phyloP scores from a whole-genome alignment of 2,113 vertebrate species.

The Xiphophorus couchianus region DNA sequence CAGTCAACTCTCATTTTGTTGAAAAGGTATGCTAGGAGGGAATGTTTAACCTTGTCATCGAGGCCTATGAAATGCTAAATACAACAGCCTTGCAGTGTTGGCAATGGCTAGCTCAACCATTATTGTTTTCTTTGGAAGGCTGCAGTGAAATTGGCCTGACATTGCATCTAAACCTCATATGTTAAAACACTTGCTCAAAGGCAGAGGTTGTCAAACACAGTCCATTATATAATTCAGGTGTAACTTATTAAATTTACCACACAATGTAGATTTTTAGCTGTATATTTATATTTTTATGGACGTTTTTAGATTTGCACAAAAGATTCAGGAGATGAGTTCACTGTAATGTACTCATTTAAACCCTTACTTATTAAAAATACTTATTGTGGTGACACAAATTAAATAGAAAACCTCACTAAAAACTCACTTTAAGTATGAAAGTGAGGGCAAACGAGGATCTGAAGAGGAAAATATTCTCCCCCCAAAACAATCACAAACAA shows the following conservation, averaged over 20 bases:
- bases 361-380: no score
- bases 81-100: slow-evolving; percentile 60
- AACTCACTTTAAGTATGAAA: no score
- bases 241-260: slow-evolving; percentile 17
- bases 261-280: no score
- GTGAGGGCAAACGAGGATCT: no score
- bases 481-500: no score
- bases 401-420: no score
- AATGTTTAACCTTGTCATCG: slow-evolving; percentile 76
- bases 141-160: slow-evolving; percentile 47
- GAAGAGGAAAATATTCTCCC: no score
- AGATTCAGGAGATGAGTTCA: no score
- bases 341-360: no score
- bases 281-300: no score
- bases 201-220: slow-evolving; percentile 42
- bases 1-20: slow-evolving; percentile 65
- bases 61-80: slow-evolving; percentile 59
- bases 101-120: slow-evolving; percentile 46
- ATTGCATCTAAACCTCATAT: slow-evolving; percentile 34
- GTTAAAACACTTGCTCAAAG: slow-evolving; percentile 47
- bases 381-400: no score
- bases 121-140: slow-evolving; percentile 60
- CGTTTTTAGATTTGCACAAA: no score
- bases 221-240: slow-evolving; percentile 22
- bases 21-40: slow-evolving; percentile 54